Base-by-base conservation (phyloP, 2,888 invertebrate genomes). In the Macrostomum cliftonense region DNA sequence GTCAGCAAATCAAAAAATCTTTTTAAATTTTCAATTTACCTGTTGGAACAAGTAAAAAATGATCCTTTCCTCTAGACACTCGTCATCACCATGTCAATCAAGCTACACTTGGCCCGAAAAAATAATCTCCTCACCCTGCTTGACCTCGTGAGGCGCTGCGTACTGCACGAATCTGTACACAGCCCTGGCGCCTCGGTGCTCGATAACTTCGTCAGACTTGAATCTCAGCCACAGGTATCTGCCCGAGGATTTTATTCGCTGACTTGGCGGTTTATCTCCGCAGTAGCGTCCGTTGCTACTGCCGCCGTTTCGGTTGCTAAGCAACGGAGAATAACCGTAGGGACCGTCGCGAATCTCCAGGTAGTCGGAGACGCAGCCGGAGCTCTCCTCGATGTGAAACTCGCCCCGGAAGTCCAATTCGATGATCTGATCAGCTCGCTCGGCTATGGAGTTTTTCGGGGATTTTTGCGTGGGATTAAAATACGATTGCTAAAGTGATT, bases 341-440 rank as follows among this genome's bases (percentile, higher is more conserved):
- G 78, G 78, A 1, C 86, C 85, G 65, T 86, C 83, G 49, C 83
- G 76, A 48, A 85, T 78, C 71, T 84, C 83, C 56, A 85, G 73
- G 68, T 75, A 82, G 72, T 86, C 86, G 71, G 80, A 81, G 67
- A 77, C 76, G 68, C 85, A 86, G 49, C 75, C 74, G 38, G 77
- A 74, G 38, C 75, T 74, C 12, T 72, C 71, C 64, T 84, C 84
- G 56, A 85, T 74, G 56, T 78, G 73, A 71, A 85, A 85, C 58
- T 76, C 76, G 65, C 84, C 82, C 53, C 82, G 77, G 71, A 84
- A 84, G 68, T 83, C 83, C 60, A 85, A 72, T 54, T 77, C 77
- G 57, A 85, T 76, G 5, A 28, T 9, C 28, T 28, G 28, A 4
- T 28, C 5, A 9, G 28, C 5, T 7, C 9, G 28, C 28, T 28